Evolutionary conservation across 2,888 invertebrate species (phyloP), one percentile per base, ranked within the genome.

Genomic region (Parasteatoda lunata): DNA sequence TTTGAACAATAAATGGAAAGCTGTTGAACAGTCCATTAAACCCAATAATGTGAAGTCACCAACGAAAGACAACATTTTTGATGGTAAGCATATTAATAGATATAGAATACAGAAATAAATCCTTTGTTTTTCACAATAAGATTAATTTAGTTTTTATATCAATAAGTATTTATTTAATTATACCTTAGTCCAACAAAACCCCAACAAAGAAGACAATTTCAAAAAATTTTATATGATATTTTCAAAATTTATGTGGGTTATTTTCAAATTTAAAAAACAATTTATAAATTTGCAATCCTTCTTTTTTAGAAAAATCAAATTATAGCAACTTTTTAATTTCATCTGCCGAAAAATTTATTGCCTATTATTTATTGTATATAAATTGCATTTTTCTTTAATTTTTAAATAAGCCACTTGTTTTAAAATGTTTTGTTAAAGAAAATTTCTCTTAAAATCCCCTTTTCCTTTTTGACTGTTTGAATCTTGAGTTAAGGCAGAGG

Each of bases 1-100:
- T 91, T 93, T 96, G 89, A 96, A 95, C 91, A 94, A 94, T 86
- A 96, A 95, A 92, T 96, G 96, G 96, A 95, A 95, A 91, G 94
- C 94, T 77, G 94, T 96, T 5, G 94, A 95, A 89, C 93, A 94
- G 90, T 94, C 95, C 90, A 94, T 96, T 90, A 91, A 94, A 93
- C 91, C 92, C 45, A 89, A 90, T 51, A 89, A 90, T 65, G 90
- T 94, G 88, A 86, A 90, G 78, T 69, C 77, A 45, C 76, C 85
- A 5, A 70, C 75, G 5, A 85, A 88, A 47, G 83, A 88, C 51
- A 73, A 69, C 45, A 64, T 88, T 11, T 89, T 84, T 84, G 90
- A 90, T 65, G 92, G 92, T 92, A 86, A 87, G 87, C 49, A 15
- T 30, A 4, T 54, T n/a, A 59, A 59, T 30, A 30, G 30, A 30